Evolutionary conservation across 2,797 vertebrate species (phyloP), one percentile per base, ranked within the genome.

Genomic region (Sebastiscus albofasciatus): DNA sequence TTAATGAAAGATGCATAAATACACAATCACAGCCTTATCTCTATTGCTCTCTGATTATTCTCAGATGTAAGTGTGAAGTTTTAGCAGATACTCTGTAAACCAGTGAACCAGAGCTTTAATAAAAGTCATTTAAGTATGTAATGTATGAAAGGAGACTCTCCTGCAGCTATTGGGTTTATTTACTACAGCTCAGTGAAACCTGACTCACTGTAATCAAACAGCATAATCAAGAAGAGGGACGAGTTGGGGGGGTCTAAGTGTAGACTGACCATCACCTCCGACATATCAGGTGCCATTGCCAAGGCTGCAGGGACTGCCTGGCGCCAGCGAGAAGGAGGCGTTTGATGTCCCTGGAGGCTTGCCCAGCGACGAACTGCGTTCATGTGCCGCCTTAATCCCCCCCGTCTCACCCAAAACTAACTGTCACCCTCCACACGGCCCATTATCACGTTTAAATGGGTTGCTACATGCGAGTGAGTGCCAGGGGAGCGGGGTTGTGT

Each of bases 361-460:
- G 84, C 84, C 89, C 70, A 24, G 82, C 2, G 24, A 80, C 71
- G 77, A 89, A 52, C 68, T 58, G 67, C 12, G n/a, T 62, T 77
- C 58, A 76, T 69, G n/a, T 73, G 61, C 55, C 13, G 10, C 26
- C 67, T 72, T 90, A 83, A 91, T 85, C 88, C 89, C 69, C 72
- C 49, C 46, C 12, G 73, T 87, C 87, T 89, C 85, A 72, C 86
- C 75, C 79, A 89, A 89, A 88, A 90, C 82, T 74, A 86, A 87
- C 87, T 88, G 85, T 86, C 75, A 70, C 86, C 81, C 77, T 86
- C 74, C 29, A 49, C 52, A 36, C 22, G 72, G 79, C 66, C 72
- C 64, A 87, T 94, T 92, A 93, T 92, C 90, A 92, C 92, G 2
- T 90, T 86, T 83, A 81, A 87, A 89, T 75, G n/a, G 22, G 67